Evolutionary conservation across 2,888 invertebrate species (phyloP), one percentile per base, ranked within the genome.

Genomic region (Amblyjoppa proteus): DNA sequence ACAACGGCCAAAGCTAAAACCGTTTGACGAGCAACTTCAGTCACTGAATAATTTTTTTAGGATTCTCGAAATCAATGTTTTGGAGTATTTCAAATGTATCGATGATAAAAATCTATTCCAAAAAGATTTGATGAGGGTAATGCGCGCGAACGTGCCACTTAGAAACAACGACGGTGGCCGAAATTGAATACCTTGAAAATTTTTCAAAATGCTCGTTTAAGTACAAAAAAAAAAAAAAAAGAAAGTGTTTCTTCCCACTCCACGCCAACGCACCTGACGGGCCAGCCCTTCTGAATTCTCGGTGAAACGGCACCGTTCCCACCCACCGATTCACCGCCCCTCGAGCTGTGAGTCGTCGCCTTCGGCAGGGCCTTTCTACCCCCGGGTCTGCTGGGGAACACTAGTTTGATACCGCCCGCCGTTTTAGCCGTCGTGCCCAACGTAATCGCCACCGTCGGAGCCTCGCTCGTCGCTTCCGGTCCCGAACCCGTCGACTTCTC

Each of bases 241-340:
- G 66, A 7, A 58, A 51, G 83, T 25, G 0, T 1, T 53, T 53
- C 11, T 56, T 11, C 3, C 11, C 2, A 20, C 56, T 9, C 11
- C 9, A 11, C 25, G 28, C 1, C 0, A 11, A 74, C 83, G 91
- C 94, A 97, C 96, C 98, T 97, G 31, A 95, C 96, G 0, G 98
- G 98, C 96, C 98, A 98, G 88, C 98, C 98, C 93, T 97, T 97
- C 87, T 97, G 96, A 89, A 98, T 98, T 75, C 96, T 96, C 6
- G 97, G 97, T 0, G 94, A 92, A 0, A 95, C 95, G 0, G 94
- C 93, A 81, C 93, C 94, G 58, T 95, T 95, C 2, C 95, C 95
- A 41, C 64, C 75, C 1, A 28, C 66, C 3, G 53, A 51, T 13
- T 51, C 51, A 13, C 53, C 66, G 2, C 83, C 74, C 16, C 83